Conservation (phyloP, 2,888 invertebrate genomes). For the Thecocarcelia acutangulata region DNA sequence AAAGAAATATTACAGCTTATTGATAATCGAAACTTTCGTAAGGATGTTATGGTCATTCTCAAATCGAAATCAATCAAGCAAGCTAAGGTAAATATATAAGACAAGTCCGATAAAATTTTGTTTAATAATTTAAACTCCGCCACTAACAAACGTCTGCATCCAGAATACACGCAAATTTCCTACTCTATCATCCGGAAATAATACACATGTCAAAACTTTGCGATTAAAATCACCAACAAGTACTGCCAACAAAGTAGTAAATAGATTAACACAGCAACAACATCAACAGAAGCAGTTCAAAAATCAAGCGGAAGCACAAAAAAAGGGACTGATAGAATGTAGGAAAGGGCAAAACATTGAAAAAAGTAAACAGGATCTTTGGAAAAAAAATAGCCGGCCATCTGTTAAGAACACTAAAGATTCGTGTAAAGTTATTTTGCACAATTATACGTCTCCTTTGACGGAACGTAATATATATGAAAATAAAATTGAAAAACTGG, state of each 20-base stretch:
- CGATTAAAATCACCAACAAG: slow-evolving; percentile 79
- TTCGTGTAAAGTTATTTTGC: slow-evolving; percentile 41
- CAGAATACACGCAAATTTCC: slow-evolving; percentile 78
- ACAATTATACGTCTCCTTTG: slow-evolving; percentile 73
- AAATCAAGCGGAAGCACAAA: slow-evolving; percentile 44
- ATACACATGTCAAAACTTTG: slow-evolving; percentile 74
- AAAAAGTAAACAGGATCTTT: slow-evolving; percentile 32
- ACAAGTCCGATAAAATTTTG: background rate
- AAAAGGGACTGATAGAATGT: slow-evolving; percentile 51
- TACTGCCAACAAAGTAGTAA: slow-evolving; percentile 61
- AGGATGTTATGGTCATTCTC: slow-evolving; percentile 85
- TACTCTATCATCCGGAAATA: slow-evolving; percentile 73
- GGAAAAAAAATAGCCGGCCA: slow-evolving; percentile 41
- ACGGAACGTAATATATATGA: slow-evolving; percentile 74
- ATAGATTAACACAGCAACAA: slow-evolving; percentile 51
- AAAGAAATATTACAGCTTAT: slow-evolving; percentile 85
- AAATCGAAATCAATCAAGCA: slow-evolving; percentile 82
- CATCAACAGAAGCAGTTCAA: slow-evolving; percentile 35
- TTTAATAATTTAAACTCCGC: too few species aligned
- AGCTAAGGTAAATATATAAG: slow-evolving; percentile 72
- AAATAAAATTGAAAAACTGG: slow-evolving; percentile 22
- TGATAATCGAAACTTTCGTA: slow-evolving; percentile 85
- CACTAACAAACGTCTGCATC: too few species aligned
- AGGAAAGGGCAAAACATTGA: slow-evolving; percentile 26
- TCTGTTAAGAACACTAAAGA: slow-evolving; percentile 14